Evolutionary conservation across 2,888 invertebrate species (phyloP).

Genomic region (Eurytoma californica): DNA sequence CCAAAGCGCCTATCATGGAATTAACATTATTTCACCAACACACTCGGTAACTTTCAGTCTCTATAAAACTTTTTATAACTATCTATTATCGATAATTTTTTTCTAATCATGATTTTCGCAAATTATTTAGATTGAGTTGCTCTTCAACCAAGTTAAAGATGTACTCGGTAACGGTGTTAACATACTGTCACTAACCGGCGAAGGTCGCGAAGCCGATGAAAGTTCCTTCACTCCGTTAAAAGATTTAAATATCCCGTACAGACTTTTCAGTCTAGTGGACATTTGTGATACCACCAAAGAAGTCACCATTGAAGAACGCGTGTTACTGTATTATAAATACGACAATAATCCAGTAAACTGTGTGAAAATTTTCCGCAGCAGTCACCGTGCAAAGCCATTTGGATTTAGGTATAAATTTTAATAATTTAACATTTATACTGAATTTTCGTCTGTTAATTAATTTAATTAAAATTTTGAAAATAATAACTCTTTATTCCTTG

Average conservation of each 20-base stretch:
- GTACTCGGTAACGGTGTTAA: slow-evolving; percentile 94
- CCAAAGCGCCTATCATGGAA: slow-evolving; percentile 91
- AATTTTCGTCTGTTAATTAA: background rate
- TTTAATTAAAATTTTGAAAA: slow-evolving; percentile 24
- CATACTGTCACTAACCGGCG: slow-evolving; percentile 93
- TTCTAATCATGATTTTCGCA: background rate
- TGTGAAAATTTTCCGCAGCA: slow-evolving; percentile 95
- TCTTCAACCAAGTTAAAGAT: slow-evolving; percentile 85
- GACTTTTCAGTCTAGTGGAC: slow-evolving; percentile 94
- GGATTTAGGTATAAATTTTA: slow-evolving; percentile 82
- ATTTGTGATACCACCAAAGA: slow-evolving; percentile 97
- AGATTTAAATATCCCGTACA: slow-evolving; percentile 89
- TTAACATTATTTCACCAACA: slow-evolving; percentile 92
- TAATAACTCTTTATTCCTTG: slow-evolving; percentile 40
- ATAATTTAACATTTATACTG: slow-evolving; percentile 1
- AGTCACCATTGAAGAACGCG: slow-evolving; percentile 90
- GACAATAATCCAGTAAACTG: slow-evolving; percentile 97
- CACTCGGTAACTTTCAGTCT: slow-evolving; percentile 77
- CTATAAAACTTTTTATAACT: slow-evolving; percentile 51
- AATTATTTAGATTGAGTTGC: slow-evolving; percentile 78
- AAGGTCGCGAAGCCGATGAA: slow-evolving; percentile 90
- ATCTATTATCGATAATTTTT: background rate
- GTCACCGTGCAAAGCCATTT: slow-evolving; percentile 89
- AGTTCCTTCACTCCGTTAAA: slow-evolving; percentile 92
- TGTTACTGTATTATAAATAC: slow-evolving; percentile 96